phyloP scores from a whole-genome alignment of 2,888 invertebrate species.

The Folsomia candida region DNA sequence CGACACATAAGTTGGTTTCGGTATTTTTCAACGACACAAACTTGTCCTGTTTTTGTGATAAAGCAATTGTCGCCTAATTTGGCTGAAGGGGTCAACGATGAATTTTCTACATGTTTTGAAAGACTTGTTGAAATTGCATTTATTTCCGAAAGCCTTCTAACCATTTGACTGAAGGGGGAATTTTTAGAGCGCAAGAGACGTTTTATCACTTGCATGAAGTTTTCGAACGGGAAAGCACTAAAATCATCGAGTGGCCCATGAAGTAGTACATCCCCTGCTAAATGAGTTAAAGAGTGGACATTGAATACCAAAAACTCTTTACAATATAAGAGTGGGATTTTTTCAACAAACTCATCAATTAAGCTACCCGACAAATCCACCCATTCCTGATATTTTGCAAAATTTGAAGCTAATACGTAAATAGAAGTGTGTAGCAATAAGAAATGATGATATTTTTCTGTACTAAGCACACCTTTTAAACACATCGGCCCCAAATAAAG shows the following conservation, averaged over 20 bases:
- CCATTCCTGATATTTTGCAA: constrained; percentile 9
- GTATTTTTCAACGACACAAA: neutral
- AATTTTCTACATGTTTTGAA: neutral
- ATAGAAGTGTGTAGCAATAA: neutral
- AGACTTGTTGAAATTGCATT: neutral
- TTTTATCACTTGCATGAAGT: constrained; percentile 49
- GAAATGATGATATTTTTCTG: constrained; percentile 16
- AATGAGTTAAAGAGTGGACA: constrained; percentile 53
- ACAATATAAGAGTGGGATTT: constrained; percentile 52
- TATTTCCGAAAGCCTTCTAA: neutral
- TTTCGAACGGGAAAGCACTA: constrained; percentile 54
- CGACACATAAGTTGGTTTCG: neutral
- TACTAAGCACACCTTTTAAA: constrained; percentile 28
- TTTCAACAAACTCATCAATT: constrained; percentile 50
- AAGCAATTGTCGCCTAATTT: neutral
- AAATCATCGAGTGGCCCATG: constrained; percentile 52
- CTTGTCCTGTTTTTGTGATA: neutral
- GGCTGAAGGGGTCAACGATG: neutral
- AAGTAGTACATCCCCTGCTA: constrained; percentile 52
- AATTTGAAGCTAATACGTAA: neutral
- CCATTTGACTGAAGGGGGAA: neutral
- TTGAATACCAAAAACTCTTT: constrained; percentile 53
- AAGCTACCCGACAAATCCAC: constrained; percentile 43
- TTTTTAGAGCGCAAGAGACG: neutral
- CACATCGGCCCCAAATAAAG: constrained; percentile 47